A percentile compares a stretch with the other conserved stretches of the same genome.
phyloP scores from a whole-genome alignment of 2,113 vertebrate species.

The Pseudolaguvia tuberculata region DNA sequence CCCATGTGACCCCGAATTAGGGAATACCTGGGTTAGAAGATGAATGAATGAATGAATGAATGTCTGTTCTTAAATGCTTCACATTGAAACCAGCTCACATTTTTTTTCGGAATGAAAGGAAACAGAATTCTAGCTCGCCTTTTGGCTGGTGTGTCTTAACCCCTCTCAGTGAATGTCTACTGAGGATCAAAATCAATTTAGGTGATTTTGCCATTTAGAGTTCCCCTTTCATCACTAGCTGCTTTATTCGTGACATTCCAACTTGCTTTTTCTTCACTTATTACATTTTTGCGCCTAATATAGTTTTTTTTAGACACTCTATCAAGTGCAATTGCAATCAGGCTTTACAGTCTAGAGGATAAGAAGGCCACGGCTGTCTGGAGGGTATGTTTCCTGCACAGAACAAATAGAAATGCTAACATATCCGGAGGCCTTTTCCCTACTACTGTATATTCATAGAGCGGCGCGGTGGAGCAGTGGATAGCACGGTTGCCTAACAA shows the following conservation, averaged over 20 bases:
- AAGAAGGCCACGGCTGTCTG: conserved; percentile 39
- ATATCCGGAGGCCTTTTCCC: conserved; percentile 32
- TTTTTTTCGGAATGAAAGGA: background rate
- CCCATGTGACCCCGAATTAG: too few species aligned
- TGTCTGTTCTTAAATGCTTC: too few species aligned
- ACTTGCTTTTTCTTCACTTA: conserved; percentile 17
- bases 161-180: conserved; percentile 17
- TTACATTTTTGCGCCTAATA: conserved; percentile 20
- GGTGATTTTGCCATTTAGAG: conserved; percentile 29
- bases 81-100: too few species aligned
- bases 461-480: too few species aligned
- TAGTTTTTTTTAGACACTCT: conserved; percentile 27
- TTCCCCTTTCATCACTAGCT: background rate
- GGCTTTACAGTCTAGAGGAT: conserved; percentile 17
- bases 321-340: conserved; percentile 31
- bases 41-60: too few species aligned
- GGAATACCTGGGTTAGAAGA: too few species aligned
- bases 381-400: conserved; percentile 15
- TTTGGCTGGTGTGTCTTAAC: conserved; percentile 10
- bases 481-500: too few species aligned
- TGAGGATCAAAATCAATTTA: conserved; percentile 33
- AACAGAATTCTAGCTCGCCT: background rate
- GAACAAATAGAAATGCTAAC: conserved; percentile 31
- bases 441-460: conserved; percentile 8
- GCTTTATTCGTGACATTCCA: conserved; percentile 32